phyloP scores from a whole-genome alignment of 1,140 invertebrate species.

The Lasioglossum albipes region DNA sequence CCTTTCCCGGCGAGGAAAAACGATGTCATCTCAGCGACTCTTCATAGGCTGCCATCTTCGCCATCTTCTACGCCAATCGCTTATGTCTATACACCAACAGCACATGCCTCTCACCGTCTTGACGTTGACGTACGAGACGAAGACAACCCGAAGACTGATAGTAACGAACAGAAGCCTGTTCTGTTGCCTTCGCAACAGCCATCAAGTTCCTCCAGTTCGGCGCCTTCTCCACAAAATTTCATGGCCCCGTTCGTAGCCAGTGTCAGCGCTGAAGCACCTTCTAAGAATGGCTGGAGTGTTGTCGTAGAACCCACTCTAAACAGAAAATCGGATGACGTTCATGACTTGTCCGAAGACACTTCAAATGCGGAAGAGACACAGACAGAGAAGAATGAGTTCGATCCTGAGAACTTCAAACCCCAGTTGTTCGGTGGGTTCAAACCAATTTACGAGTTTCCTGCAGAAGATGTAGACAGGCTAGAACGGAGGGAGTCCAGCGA shows the following conservation, averaged over 20 bases:
- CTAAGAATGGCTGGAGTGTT: slow-evolving; percentile 84
- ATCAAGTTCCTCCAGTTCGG: slow-evolving; percentile 77
- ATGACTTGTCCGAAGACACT: slow-evolving; percentile 52
- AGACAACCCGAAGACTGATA: not conserved
- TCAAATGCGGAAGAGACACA: slow-evolving; percentile 63
- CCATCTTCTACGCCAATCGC: slow-evolving; percentile 73
- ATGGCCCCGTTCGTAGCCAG: slow-evolving; percentile 87
- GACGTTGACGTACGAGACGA: slow-evolving; percentile 59
- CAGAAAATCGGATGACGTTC: slow-evolving; percentile 53
- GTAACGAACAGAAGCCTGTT: slow-evolving; percentile 65
- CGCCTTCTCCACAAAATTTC: slow-evolving; percentile 82
- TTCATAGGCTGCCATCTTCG: slow-evolving; percentile 64
- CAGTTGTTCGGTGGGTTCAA: slow-evolving; percentile 86
- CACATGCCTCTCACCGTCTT: slow-evolving; percentile 58
- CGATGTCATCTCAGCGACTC: slow-evolving; percentile 71
- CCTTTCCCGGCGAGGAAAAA: slow-evolving; percentile 78
- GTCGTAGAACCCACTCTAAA: slow-evolving; percentile 64
- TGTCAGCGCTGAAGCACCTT: slow-evolving; percentile 79
- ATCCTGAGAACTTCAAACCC: slow-evolving; percentile 85
- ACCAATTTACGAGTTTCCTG: slow-evolving; percentile 82
- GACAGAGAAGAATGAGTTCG: slow-evolving; percentile 78
- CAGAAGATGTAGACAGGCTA: slow-evolving; percentile 50
- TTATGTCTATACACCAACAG: slow-evolving; percentile 75
- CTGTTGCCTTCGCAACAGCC: slow-evolving; percentile 76
- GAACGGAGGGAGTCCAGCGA: slow-evolving; percentile 27